Conservation (phyloP, 2,113 vertebrate species). For the Datnioides undecimradiatus region DNA sequence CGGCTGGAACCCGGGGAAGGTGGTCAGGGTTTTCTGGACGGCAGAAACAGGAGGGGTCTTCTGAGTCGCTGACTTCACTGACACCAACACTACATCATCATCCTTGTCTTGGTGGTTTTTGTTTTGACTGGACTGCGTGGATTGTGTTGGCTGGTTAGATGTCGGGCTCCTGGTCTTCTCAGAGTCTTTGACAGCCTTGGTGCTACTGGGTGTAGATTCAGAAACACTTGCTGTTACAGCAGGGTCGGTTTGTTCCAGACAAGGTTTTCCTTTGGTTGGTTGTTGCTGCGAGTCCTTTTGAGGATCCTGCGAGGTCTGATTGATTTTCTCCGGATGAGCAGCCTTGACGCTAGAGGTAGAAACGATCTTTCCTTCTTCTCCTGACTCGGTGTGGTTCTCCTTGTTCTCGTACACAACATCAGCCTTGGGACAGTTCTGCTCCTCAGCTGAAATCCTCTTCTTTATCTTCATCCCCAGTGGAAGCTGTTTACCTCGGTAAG, state of each 20-base stretch:
- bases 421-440: slow-evolving; percentile 20
- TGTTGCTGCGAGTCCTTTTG: background rate
- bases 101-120: slow-evolving; percentile 28
- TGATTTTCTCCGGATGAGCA: slow-evolving; percentile 20
- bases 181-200: background rate
- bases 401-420: background rate
- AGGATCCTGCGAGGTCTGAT: slow-evolving; percentile 10
- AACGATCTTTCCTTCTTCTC: background rate
- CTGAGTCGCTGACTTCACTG: slow-evolving; percentile 70
- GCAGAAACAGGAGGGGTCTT: slow-evolving; percentile 47
- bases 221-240: background rate
- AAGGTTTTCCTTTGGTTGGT: background rate
- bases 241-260: background rate
- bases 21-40: slow-evolving; percentile 77
- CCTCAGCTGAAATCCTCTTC: slow-evolving; percentile 72
- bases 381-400: background rate
- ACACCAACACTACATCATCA: slow-evolving; percentile 69
- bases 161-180: background rate
- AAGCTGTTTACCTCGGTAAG: slow-evolving; percentile 63
- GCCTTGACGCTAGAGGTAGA: background rate
- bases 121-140: slow-evolving; percentile 1
- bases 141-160: background rate
- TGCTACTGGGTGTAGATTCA: slow-evolving; percentile 1
- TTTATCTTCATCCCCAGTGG: slow-evolving; percentile 76
- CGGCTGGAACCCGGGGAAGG: slow-evolving; percentile 76